Base-by-base conservation (phyloP, 2,797 vertebrate species). In the Macropodus opercularis region DNA sequence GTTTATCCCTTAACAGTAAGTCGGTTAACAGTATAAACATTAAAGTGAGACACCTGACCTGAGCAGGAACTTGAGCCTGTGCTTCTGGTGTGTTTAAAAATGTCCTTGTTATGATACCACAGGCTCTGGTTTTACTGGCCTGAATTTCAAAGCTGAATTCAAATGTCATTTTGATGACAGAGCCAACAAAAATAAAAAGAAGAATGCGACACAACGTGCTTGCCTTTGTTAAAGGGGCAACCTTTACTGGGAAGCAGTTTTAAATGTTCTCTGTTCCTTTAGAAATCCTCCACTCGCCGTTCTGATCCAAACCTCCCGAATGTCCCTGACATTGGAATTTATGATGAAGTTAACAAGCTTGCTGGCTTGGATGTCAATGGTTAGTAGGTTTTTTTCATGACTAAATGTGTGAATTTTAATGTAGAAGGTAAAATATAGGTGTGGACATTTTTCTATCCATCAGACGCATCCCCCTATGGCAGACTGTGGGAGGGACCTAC, bases 271-370 rank as follows among this genome's bases (percentile, higher is more conserved):
- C 8, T 44, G 0, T 76, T 74, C 2, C n/a, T 11, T 59, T 54
- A 86, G 72, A 88, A 98, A 93, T 95, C 93, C 65, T 93, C 95
- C 11, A 81, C 89, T 36, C 94, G 95, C 22, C 95, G 79, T 56
- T 93, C 94, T 0, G 96, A 98, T 40, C 81, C 92, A 6, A 92
- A 91, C 26, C 35, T 81, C 32, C 61, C 84, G 6, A 35, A 76
- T 55, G 44, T 92, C 29, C 32, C 81, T 3, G 92, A 92, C 35
- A 86, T 94, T 56, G 95, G 94, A 31, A 92, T 98, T 89, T 99
- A 98, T 67, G 94, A 97, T 80, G 92, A 94, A 86, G 95, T 96
- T 13, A 91, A 70, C 69, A 95, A 94, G 87, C 92, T 92, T 47
- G 57, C 83, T 40, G 89, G 64, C n/a, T 65, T 90, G 50, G 81